Percentiles rank a stretch among this genome's conserved stretches.
Evolutionary conservation across 1,140 invertebrate species (phyloP).

Genomic region (Euschistus heros): DNA sequence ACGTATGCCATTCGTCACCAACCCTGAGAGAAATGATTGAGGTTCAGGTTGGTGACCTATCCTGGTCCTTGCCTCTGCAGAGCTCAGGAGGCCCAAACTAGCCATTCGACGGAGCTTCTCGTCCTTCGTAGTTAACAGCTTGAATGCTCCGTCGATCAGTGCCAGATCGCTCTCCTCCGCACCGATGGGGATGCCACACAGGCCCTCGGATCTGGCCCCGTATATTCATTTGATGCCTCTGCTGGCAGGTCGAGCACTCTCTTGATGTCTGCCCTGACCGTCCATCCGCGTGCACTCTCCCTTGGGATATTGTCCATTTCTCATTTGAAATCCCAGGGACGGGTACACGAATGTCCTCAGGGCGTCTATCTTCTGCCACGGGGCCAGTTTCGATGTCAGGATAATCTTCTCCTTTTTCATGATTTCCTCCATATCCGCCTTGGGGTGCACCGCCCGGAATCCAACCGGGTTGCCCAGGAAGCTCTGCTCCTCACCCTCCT

Average conservation of each 20-base stretch:
- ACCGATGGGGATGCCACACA: not conserved
- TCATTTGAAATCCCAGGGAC: no score
- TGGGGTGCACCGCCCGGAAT: conserved; percentile 23
- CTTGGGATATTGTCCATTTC: no score
- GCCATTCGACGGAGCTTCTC: not conserved
- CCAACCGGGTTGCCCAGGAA: conserved; percentile 30
- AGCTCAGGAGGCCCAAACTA: no score
- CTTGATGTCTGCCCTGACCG: not conserved
- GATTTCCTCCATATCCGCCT: not conserved
- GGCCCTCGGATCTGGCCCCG: not conserved
- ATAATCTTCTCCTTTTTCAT: not conserved
- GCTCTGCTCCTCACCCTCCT: not conserved
- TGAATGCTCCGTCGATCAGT: not conserved
- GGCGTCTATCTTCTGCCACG: conserved; percentile 25
- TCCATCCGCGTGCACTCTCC: not conserved
- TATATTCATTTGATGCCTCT: conserved; percentile 14
- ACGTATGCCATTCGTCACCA: no score
- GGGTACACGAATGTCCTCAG: no score
- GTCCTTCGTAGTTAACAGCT: not conserved
- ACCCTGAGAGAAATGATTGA: no score
- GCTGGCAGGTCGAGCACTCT: not conserved
- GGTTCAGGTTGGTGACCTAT: no score
- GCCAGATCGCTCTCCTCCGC: conserved; percentile 1
- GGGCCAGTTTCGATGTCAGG: not conserved
- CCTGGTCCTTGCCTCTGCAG: no score